Conservation (phyloP, 2,888 invertebrate genomes). For the Coecobrya sp. region DNA sequence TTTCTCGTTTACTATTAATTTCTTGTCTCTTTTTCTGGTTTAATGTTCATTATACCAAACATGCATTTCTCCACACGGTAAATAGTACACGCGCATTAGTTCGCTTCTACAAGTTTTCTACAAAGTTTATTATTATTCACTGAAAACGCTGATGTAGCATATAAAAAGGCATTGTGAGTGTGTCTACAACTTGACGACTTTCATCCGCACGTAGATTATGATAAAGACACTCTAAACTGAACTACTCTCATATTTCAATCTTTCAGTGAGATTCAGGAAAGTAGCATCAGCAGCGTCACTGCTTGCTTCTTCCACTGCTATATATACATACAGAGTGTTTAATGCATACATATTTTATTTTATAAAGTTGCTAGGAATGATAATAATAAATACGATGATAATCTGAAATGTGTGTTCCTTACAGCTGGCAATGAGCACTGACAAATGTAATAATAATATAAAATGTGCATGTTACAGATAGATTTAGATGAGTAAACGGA, state of each 20-base stretch:
- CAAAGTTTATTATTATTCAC: slow-evolving; percentile 28
- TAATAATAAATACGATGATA: slow-evolving; percentile 53
- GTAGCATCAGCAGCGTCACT: neutral
- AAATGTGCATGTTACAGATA: neutral
- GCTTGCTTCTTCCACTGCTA: slow-evolving; percentile 8
- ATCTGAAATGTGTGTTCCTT: slow-evolving; percentile 62
- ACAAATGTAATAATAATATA: slow-evolving; percentile 20
- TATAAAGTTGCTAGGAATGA: neutral
- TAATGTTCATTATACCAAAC: slow-evolving; percentile 17
- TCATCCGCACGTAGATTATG: no score
- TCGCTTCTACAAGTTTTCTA: neutral
- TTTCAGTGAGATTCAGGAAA: neutral
- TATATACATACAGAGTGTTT: no score
- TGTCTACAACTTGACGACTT: no score
- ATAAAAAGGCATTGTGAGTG: neutral
- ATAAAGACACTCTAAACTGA: no score
- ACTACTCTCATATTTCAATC: neutral
- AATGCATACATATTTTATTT: neutral
- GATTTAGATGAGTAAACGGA: neutral
- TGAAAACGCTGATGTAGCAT: slow-evolving; percentile 18
- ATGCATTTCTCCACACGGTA: slow-evolving; percentile 31
- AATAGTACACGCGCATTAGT: no score
- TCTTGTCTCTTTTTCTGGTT: slow-evolving; percentile 35
- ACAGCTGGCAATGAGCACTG: slow-evolving; percentile 58
- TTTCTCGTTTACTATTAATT: slow-evolving; percentile 54